These are phyloP conservation scores for Mactra quadrangularis DNA, from an alignment of 1,140 invertebrate genomes.

Conservation along the genomic window DNA sequence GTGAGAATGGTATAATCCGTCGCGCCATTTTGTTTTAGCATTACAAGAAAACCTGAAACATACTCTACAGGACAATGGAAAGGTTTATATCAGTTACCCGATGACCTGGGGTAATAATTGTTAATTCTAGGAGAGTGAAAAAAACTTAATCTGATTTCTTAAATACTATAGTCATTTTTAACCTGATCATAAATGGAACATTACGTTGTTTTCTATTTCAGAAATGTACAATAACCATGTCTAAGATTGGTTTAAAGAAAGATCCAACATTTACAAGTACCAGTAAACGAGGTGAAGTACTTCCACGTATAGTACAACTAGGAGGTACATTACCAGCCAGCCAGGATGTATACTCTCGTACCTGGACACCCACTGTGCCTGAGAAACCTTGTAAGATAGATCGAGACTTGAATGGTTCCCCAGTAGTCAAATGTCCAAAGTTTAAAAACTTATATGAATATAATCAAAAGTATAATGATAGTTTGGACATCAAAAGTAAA, in stretches of 20 bases:
- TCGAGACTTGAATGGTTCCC: background rate
- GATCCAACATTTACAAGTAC: background rate
- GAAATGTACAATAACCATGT: background rate
- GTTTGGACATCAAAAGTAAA: constrained; percentile 15
- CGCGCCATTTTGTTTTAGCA: too few relatives aligned
- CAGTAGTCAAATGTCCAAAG: constrained; percentile 24
- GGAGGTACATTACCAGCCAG: background rate
- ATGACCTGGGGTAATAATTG: too few relatives aligned
- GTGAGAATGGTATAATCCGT: too few relatives aligned
- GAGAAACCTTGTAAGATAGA: background rate
- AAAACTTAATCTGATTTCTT: too few relatives aligned
- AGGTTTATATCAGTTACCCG: too few relatives aligned
- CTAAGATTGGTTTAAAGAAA: background rate
- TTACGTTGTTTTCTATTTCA: background rate
- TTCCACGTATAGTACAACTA: constrained; percentile 40
- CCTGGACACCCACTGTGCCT: constrained; percentile 10
- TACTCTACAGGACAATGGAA: too few relatives aligned
- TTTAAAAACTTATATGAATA: constrained; percentile 53
- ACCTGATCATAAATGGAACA: too few relatives aligned
- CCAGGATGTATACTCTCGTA: background rate
- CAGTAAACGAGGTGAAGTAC: constrained; percentile 8
- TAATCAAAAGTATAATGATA: constrained; percentile 29
- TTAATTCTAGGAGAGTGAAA: too few relatives aligned
- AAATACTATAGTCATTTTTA: too few relatives aligned
- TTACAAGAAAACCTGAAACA: too few relatives aligned